Evolutionary conservation across 2,888 invertebrate species (phyloP).

Genomic region (Pristionchus exspectatus): DNA sequence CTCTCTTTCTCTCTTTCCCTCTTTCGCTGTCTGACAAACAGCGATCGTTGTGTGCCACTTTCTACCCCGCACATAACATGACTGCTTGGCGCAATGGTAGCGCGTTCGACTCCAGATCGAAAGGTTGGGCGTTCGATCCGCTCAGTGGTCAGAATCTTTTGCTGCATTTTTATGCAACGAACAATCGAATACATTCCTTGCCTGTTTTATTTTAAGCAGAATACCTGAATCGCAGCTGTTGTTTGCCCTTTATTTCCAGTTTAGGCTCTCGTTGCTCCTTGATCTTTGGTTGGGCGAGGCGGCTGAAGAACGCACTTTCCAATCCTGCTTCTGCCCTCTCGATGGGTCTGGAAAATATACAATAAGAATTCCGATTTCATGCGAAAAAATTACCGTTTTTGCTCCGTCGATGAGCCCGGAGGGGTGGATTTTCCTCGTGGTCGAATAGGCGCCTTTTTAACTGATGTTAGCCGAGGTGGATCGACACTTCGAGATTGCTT

Average conservation of each 20-base stretch:
- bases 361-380: neutral
- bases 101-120: constrained; percentile 58
- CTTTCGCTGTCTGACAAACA: constrained; percentile 14
- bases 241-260: constrained; percentile 43
- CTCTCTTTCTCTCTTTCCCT: neutral
- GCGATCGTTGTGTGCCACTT: neutral
- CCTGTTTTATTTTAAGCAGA: neutral
- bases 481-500: constrained; percentile 24
- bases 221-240: constrained; percentile 9
- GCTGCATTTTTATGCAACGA: neutral
- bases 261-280: constrained; percentile 7
- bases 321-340: neutral
- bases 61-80: neutral
- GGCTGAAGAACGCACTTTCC: constrained; percentile 37
- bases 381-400: neutral
- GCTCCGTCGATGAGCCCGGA: neutral
- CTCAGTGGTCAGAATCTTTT: constrained; percentile 56
- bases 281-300: neutral
- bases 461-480: neutral
- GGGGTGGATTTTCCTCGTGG: constrained; percentile 28
- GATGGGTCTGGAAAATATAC: neutral
- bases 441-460: neutral
- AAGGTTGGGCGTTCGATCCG: constrained; percentile 58
- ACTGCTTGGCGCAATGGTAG: constrained; percentile 57
- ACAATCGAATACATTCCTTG: neutral